A percentile compares a stretch with the other conserved stretches of the same genome.
Conservation (phyloP, 1,140 invertebrate species). For the Oryctes rhinoceros region DNA sequence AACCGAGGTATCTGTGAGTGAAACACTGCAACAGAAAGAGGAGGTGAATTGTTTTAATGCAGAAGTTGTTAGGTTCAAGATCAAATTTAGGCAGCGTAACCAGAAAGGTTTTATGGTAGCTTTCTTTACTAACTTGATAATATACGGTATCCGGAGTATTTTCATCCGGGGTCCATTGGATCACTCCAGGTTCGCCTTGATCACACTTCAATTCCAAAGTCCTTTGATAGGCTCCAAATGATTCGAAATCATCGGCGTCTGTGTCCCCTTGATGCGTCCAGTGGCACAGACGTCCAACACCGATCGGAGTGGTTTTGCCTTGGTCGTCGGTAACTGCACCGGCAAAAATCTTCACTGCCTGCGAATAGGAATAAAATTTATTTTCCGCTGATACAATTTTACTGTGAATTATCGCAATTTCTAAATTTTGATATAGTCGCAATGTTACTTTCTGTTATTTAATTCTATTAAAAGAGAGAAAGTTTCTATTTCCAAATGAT, state of each 20-base stretch:
- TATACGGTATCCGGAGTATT: conserved; percentile 91
- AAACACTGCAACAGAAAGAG: conserved; percentile 74
- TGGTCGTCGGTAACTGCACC: conserved; percentile 73
- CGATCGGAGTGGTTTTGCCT: conserved; percentile 74
- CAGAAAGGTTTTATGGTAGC: no score
- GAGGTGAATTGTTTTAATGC: not conserved
- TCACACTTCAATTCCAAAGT: conserved; percentile 84
- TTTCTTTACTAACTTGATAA: conserved; percentile 76
- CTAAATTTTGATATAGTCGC: no score
- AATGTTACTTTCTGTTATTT: no score
- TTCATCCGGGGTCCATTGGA: conserved; percentile 87
- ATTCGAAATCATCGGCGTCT: conserved; percentile 80
- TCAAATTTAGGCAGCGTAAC: no score
- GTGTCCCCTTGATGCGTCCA: conserved; percentile 81
- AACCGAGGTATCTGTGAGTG: conserved; percentile 90
- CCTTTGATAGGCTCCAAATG: conserved; percentile 89
- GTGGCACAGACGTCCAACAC: conserved; percentile 82
- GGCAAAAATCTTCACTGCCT: conserved; percentile 84
- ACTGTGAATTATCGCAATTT: no score
- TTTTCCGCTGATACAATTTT: no score
- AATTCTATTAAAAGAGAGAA: no score
- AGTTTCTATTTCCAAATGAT: no score
- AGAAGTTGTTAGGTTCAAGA: not conserved
- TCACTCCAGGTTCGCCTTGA: conserved; percentile 81
- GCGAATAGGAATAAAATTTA: conserved; percentile 36